These are phyloP conservation scores for Ictidomys tridecemlineatus DNA, from an alignment of 2,113 vertebrate genomes.

Conservation along the genomic window DNA sequence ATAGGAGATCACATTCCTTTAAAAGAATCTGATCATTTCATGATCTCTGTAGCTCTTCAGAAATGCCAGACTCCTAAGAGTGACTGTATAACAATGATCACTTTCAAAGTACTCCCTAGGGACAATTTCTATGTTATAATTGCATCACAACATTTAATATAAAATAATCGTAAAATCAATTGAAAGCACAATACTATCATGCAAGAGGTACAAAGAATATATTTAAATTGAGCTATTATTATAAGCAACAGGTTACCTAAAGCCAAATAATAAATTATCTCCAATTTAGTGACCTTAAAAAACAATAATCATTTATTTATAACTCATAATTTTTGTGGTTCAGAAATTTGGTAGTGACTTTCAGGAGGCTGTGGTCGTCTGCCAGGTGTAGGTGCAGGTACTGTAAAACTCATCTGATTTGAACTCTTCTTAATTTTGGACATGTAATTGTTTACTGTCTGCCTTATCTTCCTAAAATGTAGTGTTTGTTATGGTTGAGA, in stretches of 20 bases:
- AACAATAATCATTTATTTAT: not conserved
- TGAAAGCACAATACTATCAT: not conserved
- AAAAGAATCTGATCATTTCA: not conserved
- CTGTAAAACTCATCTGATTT: not conserved
- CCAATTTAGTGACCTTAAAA: not conserved
- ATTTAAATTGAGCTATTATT: not conserved
- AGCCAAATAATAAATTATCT: not conserved
- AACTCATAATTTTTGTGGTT: not conserved
- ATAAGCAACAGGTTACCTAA: not conserved
- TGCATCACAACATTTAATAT: not conserved
- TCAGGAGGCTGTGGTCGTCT: not conserved
- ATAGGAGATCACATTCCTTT: not conserved
- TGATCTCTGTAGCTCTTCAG: not conserved
- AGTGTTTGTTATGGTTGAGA: not conserved
- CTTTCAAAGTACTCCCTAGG: not conserved
- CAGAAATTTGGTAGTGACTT: not conserved
- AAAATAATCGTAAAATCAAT: not conserved
- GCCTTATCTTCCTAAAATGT: not conserved
- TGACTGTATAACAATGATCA: not conserved
- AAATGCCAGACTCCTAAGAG: not conserved
- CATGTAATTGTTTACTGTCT: not conserved
- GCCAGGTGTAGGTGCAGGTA: fast-evolving
- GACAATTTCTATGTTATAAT: not conserved
- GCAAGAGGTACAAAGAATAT: not conserved
- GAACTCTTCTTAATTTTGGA: not conserved